A percentile compares a stretch with the other conserved stretches of the same genome.
These are phyloP conservation scores for Conus canariensis DNA, from an alignment of 2,888 invertebrate species.

Conservation along the genomic window DNA sequence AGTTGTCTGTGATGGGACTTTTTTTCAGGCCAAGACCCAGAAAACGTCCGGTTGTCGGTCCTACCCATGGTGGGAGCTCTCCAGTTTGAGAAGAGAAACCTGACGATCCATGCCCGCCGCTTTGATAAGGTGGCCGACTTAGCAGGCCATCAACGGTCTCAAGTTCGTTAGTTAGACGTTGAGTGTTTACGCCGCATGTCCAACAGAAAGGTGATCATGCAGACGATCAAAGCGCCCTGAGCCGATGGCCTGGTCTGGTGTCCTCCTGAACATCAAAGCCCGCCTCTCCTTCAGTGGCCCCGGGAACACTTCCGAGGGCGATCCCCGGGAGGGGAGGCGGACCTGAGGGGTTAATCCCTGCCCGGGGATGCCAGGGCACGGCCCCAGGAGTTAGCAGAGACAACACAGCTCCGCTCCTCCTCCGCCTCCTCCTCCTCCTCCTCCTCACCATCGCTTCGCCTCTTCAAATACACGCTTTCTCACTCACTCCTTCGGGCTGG, in stretches of 20 bases:
- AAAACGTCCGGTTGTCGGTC: too few relatives aligned
- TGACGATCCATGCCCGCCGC: too few relatives aligned
- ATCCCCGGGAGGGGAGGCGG: background rate
- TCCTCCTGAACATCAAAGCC: background rate
- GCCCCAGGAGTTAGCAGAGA: slow-evolving; percentile 26
- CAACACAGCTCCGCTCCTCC: slow-evolving; percentile 31
- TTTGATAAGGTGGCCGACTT: too few relatives aligned
- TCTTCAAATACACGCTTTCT: background rate
- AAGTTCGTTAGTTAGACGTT: background rate
- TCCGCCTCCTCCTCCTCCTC: background rate
- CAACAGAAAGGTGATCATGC: slow-evolving; percentile 1
- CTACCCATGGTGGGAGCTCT: too few relatives aligned
- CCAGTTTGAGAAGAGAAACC: too few relatives aligned
- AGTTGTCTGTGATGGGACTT: too few relatives aligned
- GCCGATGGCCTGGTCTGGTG: background rate
- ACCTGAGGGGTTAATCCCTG: slow-evolving; percentile 26
- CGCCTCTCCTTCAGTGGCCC: background rate
- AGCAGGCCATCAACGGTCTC: background rate
- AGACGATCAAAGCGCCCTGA: background rate
- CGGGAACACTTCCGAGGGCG: background rate
- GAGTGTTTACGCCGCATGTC: background rate
- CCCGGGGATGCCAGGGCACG: slow-evolving; percentile 28
- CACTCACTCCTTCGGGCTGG: background rate
- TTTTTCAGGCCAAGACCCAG: too few relatives aligned
- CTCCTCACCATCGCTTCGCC: background rate